phyloP scores from a whole-genome alignment of 2,113 vertebrate genomes.

The Bettongia penicillata region DNA sequence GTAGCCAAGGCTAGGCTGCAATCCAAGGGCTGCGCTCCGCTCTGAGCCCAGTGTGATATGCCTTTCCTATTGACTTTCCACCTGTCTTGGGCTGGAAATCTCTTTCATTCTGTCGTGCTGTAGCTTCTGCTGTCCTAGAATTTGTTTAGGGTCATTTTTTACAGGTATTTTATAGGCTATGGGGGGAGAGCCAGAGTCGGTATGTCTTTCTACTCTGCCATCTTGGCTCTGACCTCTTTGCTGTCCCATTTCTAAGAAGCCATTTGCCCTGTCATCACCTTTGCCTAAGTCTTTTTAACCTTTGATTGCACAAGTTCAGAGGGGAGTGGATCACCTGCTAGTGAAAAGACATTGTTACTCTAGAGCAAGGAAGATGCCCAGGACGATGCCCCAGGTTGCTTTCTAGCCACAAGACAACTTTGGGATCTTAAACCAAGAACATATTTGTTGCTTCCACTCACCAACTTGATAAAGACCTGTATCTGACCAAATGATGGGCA shows the following conservation, averaged over 20 bases:
- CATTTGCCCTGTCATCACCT: not conserved
- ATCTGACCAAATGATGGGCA: not conserved
- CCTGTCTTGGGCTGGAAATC: too few species aligned
- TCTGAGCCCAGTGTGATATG: too few species aligned
- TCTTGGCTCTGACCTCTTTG: not conserved
- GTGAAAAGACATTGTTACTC: not conserved
- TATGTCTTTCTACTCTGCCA: too few species aligned
- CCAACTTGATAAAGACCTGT: not conserved
- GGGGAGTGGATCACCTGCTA: not conserved
- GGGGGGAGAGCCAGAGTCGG: too few species aligned
- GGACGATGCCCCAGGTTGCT: not conserved
- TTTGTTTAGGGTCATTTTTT: too few species aligned
- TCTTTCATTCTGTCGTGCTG: too few species aligned
- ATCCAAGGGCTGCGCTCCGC: too few species aligned
- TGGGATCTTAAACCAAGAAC: not conserved
- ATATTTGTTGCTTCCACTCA: not conserved
- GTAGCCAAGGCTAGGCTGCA: too few species aligned
- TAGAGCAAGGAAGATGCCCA: not conserved
- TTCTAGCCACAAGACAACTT: not conserved
- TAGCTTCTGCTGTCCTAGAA: too few species aligned
- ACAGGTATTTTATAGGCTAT: too few species aligned
- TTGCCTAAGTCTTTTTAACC: not conserved
- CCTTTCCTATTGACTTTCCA: too few species aligned
- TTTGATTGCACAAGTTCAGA: not conserved
- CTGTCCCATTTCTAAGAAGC: not conserved